A percentile compares a stretch with the other conserved stretches of the same genome.
Conservation (phyloP, 2,888 invertebrate genomes). For the Lucinisca nassula region DNA sequence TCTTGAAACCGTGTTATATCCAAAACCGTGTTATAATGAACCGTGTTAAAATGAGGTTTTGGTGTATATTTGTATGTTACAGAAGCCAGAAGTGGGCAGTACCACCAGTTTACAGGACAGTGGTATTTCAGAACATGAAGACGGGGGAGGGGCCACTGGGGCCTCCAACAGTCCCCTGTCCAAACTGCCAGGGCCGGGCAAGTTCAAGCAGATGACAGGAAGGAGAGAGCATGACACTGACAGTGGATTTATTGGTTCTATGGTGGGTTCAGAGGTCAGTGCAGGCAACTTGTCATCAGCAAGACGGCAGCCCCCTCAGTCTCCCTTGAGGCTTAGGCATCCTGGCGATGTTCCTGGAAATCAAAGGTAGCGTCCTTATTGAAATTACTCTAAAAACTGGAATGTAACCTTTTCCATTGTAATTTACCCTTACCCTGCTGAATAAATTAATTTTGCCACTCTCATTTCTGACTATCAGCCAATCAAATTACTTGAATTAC, state of each 20-base stretch:
- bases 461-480: too few species aligned
- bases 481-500: too few species aligned
- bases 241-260: constrained; percentile 84
- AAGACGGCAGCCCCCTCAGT: constrained; percentile 65
- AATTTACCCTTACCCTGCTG: too few species aligned
- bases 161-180: constrained; percentile 70
- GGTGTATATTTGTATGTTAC: constrained; percentile 13
- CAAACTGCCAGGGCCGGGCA: constrained; percentile 81
- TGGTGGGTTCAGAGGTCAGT: constrained; percentile 82
- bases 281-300: constrained; percentile 66
- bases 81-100: constrained; percentile 78
- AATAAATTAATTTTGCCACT: too few species aligned
- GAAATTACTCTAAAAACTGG: too few species aligned
- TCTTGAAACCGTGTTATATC: too few species aligned
- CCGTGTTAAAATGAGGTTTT: background rate
- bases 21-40: too few species aligned
- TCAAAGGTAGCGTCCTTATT: too few species aligned
- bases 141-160: constrained; percentile 65
- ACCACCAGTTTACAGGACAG: constrained; percentile 80
- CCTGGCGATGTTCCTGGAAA: constrained; percentile 50
- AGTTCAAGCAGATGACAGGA: constrained; percentile 83
- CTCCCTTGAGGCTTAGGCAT: constrained; percentile 69
- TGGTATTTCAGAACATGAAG: constrained; percentile 81
- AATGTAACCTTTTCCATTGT: too few species aligned
- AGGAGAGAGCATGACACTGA: constrained; percentile 81